Evolutionary conservation across 2,797 vertebrate genomes (phyloP).

Genomic region (Pangasius djambal): DNA sequence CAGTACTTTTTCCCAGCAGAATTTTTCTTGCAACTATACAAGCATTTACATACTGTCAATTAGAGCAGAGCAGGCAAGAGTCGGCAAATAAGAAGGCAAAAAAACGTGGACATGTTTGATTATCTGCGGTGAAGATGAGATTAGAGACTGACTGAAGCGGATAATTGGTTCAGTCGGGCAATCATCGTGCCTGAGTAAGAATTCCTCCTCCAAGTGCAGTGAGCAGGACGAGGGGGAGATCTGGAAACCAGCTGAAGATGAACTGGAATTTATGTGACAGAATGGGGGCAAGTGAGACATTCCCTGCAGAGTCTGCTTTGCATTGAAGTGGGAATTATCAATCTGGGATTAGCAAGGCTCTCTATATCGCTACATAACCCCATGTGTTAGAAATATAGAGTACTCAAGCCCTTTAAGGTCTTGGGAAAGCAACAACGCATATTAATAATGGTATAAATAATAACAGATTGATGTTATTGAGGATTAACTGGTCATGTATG

Average conservation of each 20-base stretch:
- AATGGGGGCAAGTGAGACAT: constrained; percentile 55
- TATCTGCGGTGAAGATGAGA: constrained; percentile 32
- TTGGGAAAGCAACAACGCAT: background rate
- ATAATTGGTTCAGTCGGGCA: constrained; percentile 56
- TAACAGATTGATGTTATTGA: background rate
- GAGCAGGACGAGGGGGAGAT: constrained; percentile 40
- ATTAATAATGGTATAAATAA: constrained; percentile 4
- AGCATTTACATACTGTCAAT: constrained; percentile 67
- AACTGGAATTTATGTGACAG: constrained; percentile 59
- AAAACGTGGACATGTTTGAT: constrained; percentile 10
- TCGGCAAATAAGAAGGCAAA: constrained; percentile 53
- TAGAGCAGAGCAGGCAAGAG: constrained; percentile 69
- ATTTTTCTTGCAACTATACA: constrained; percentile 67
- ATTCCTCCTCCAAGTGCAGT: constrained; percentile 37
- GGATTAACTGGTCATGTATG: background rate
- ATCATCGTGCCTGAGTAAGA: constrained; percentile 49
- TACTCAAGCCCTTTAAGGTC: constrained; percentile 27
- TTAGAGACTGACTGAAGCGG: constrained; percentile 46
- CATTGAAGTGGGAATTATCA: constrained; percentile 39
- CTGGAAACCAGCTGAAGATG: constrained; percentile 46
- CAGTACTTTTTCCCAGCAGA: constrained; percentile 70
- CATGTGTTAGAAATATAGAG: background rate
- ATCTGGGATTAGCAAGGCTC: constrained; percentile 18
- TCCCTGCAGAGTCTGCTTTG: constrained; percentile 42
- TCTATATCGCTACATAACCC: constrained; percentile 12